These are phyloP conservation scores for Chionis minor DNA, from an alignment of 2,113 vertebrate species.

Conservation along the genomic window DNA sequence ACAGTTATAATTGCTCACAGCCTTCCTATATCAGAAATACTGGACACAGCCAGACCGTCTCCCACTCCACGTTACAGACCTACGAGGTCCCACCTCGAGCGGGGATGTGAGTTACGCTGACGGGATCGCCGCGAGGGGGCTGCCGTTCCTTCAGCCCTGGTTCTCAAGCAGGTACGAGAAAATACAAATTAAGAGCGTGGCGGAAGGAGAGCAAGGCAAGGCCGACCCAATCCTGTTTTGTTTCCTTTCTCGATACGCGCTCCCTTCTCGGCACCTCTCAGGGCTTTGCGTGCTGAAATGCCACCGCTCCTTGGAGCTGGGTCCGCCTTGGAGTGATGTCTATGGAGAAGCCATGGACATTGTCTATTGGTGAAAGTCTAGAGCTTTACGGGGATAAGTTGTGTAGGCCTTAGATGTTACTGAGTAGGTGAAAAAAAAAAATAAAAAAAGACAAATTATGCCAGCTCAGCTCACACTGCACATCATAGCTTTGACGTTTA, in stretches of 20 bases:
- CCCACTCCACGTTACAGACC: neutral
- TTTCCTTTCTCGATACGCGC: neutral
- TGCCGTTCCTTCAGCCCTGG: neutral
- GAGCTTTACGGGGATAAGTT: neutral
- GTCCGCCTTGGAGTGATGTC: neutral
- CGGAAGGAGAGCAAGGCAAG: neutral
- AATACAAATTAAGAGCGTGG: neutral
- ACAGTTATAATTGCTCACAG: neutral
- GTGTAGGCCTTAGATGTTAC: neutral
- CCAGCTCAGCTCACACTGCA: neutral
- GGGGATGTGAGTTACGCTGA: accelerated
- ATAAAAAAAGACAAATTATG: neutral
- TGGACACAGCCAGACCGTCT: neutral
- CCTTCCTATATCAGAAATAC: neutral
- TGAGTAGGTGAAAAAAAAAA: neutral
- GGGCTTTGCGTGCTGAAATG: neutral
- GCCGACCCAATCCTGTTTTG: neutral
- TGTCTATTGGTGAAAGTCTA: neutral
- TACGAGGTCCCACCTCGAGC: neutral
- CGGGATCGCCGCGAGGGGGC: neutral
- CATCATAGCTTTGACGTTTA: neutral
- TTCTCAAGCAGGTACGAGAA: neutral
- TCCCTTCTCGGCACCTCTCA: neutral
- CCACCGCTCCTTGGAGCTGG: neutral
- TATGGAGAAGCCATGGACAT: neutral